phyloP scores from a whole-genome alignment of 2,113 vertebrate genomes.

The Mola mola region DNA sequence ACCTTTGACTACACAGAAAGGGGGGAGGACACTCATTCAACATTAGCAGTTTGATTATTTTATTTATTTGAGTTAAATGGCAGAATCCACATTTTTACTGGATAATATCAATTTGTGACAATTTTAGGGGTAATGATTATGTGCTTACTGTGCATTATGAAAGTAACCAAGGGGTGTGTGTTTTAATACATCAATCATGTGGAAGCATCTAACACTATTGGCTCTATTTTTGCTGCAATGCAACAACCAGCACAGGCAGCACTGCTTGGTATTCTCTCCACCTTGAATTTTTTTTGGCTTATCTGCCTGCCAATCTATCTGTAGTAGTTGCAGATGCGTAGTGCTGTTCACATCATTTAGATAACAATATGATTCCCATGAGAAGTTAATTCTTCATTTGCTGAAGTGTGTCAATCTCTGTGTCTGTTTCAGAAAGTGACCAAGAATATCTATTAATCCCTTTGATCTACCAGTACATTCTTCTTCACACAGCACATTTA shows the following conservation, averaged over 20 bases:
- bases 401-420: no score
- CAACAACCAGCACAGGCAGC: background rate
- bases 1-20: constrained; percentile 86
- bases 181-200: no score
- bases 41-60: no score
- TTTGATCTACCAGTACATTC: background rate
- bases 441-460: background rate
- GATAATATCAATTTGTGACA: no score
- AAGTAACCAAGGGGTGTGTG: no score
- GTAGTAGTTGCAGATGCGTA: background rate
- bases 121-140: no score
- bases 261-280: background rate
- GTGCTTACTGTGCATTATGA: no score
- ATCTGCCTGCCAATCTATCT: no score
- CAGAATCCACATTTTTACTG: no score
- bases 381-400: background rate
- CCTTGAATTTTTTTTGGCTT: background rate
- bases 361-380: background rate
- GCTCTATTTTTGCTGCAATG: no score
- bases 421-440: background rate
- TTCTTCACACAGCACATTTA: background rate
- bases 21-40: background rate
- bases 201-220: no score
- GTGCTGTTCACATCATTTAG: background rate
- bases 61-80: no score